Evolutionary conservation across 2,888 invertebrate genomes (phyloP).

Genomic region (Ochropleura plecta): DNA sequence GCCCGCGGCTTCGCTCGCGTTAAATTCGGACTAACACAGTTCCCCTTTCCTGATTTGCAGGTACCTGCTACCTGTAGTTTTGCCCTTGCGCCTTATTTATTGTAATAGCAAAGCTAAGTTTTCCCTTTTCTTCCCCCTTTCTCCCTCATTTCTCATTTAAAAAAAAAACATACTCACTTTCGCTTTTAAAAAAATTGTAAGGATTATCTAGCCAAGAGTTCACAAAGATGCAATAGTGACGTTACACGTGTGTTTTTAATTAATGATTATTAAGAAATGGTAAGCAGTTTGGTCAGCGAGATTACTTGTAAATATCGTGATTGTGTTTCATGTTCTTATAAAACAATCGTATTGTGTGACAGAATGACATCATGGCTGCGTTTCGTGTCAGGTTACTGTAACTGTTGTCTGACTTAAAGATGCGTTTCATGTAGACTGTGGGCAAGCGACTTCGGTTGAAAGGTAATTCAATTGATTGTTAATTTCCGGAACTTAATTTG

Average conservation of each 20-base stretch:
- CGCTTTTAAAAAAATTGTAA: too few species aligned
- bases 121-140: too few species aligned
- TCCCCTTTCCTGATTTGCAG: too few species aligned
- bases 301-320: conserved; percentile 45
- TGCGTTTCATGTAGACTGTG: conserved; percentile 8
- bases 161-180: too few species aligned
- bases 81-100: too few species aligned
- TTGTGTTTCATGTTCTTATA: conserved; percentile 48
- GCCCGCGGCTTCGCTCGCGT: too few species aligned
- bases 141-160: too few species aligned
- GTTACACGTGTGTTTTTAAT: background rate
- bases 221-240: background rate
- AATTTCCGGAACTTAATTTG: background rate
- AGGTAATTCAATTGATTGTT: background rate
- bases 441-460: background rate
- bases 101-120: too few species aligned
- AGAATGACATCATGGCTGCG: conserved; percentile 42
- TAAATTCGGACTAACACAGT: too few species aligned
- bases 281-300: conserved; percentile 9
- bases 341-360: conserved; percentile 26
- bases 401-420: conserved; percentile 4
- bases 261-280: conserved; percentile 13
- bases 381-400: conserved; percentile 37
- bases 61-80: too few species aligned
- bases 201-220: background rate